Evolutionary conservation across 2,888 invertebrate species (phyloP).

Genomic region (Pyralis farinalis): DNA sequence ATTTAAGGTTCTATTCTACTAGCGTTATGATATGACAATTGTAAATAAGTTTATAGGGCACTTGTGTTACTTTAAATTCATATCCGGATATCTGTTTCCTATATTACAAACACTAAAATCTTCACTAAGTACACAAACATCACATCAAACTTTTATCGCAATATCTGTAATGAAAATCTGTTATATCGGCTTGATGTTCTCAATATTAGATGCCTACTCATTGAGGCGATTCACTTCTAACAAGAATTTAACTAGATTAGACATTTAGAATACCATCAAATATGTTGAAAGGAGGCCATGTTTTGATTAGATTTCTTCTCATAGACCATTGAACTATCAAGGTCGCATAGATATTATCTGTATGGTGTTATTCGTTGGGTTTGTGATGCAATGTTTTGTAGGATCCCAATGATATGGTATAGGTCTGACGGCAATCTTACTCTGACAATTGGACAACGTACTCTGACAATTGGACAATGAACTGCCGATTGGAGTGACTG

Average conservation of each 20-base stretch:
- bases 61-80: no score
- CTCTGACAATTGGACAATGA: slow-evolving; percentile 15
- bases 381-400: slow-evolving; percentile 14
- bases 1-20: no score
- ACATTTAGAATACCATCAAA: slow-evolving; percentile 3
- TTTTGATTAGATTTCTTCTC: slow-evolving; percentile 10
- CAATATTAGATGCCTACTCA: no score
- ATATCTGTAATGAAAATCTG: no score
- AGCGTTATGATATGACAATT: no score
- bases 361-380: slow-evolving; percentile 3
- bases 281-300: slow-evolving; percentile 10
- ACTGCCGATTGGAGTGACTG: slow-evolving; percentile 16
- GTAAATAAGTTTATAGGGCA: no score
- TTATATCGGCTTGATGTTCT: no score
- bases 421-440: slow-evolving; percentile 14
- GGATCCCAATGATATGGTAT: slow-evolving; percentile 13
- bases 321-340: slow-evolving; percentile 11
- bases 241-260: slow-evolving; percentile 4
- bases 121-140: no score
- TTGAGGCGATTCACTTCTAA: background rate
- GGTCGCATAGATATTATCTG: slow-evolving; percentile 15
- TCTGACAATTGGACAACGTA: slow-evolving; percentile 1
- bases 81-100: no score
- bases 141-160: no score
- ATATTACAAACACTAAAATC: no score